Base-by-base conservation (phyloP, 1,140 invertebrate genomes). In the Papilio aristodemus region DNA sequence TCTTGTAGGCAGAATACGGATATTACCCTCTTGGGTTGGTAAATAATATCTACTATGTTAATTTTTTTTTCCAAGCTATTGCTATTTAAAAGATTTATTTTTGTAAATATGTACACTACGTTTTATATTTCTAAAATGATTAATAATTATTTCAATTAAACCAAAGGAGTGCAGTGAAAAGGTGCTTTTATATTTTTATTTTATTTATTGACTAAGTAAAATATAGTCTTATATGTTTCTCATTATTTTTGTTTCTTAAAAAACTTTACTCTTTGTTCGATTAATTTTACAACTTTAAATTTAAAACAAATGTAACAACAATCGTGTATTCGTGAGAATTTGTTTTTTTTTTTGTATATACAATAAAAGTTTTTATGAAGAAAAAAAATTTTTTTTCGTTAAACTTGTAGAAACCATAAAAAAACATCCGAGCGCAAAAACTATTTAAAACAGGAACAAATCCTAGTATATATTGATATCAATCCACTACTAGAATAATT, bases 1-100 rank as follows among this genome's bases (percentile, higher is more conserved):
- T 67, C 46, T 89, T 9, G 85, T 76, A 9, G 74, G 89, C 39
- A 87, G 86, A 80, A 91, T 91, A 25, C 89, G 86, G 67, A 81
- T 83, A 43, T 71, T 91, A 9, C 89, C 89, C 1, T 79, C 86
- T 4, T 88, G 83, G 83, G 75, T 81, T 37, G 84, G 81, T 82
- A 77, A 80, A 11, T 5, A 63, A 36, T 54, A 37, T 50, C n/a
- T n/a, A n/a, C n/a, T n/a, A n/a, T n/a, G n/a, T n/a, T n/a, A n/a
- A n/a, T n/a, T n/a, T n/a, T n/a, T n/a, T n/a, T n/a, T n/a, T n/a
- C n/a, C n/a, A n/a, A n/a, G n/a, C n/a, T n/a, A 14, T 32, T 11
- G 57, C n/a, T 59, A n/a, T 22, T 58, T 58, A 22, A 14, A 7
- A 38, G 8, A 0, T 39, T 39, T 3, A 39, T 13, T 39, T 13